Conservation (phyloP, 2,797 vertebrate genomes). For the Lagorchestes hirsutus region DNA sequence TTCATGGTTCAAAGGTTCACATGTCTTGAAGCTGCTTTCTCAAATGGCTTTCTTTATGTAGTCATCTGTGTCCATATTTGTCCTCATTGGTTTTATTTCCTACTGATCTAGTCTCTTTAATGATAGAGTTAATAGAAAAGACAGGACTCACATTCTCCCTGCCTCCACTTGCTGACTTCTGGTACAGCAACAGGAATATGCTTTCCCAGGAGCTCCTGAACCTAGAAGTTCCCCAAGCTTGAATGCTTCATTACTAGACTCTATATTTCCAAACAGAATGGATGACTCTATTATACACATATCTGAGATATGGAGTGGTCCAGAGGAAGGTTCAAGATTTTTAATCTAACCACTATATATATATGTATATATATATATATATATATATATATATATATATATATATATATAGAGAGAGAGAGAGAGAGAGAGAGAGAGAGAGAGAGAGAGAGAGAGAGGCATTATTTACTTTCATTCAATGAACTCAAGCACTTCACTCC, state of each 20-base stretch:
- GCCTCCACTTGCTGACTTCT: neutral
- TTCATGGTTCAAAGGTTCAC: neutral
- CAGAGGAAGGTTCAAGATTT: no score
- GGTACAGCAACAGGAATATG: neutral
- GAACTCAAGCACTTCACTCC: neutral
- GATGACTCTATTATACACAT: no score
- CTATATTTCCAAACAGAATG: neutral
- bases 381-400: no score
- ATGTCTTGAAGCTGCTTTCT: neutral
- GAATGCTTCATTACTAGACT: neutral
- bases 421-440: no score
- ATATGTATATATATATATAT: no score
- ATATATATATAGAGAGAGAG: no score
- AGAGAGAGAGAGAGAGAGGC: no score
- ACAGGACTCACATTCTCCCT: neutral
- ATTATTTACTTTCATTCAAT: neutral
- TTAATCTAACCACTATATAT: neutral
- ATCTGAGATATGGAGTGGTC: no score
- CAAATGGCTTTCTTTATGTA: neutral
- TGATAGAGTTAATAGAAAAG: neutral
- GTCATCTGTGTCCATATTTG: neutral
- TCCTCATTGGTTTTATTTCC: neutral
- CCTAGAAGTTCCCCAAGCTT: neutral
- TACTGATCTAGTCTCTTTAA: neutral
- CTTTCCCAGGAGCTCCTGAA: neutral